Percentiles rank a stretch among this genome's conserved stretches.
phyloP scores from a whole-genome alignment of 2,797 vertebrate species.

The Pogonophryne albipinna region DNA sequence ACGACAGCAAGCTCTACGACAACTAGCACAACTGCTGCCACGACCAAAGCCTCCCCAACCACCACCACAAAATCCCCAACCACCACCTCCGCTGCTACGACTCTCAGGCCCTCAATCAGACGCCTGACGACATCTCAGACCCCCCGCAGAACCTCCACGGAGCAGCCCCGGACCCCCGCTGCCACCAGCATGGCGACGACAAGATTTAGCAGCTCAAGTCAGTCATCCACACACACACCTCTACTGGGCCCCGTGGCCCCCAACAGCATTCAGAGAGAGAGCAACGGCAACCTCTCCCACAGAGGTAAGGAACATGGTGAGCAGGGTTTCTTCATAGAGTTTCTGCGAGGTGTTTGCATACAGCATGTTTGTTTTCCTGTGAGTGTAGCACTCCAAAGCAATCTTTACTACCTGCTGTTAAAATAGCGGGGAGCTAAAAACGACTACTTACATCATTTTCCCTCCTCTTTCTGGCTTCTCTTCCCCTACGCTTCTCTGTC shows the following conservation, averaged over 20 bases:
- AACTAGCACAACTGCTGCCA: conserved; percentile 18
- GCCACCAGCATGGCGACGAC: conserved; percentile 56
- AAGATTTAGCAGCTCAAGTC: conserved; percentile 54
- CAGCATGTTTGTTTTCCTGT: conserved; percentile 18
- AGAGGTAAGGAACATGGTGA: conserved; percentile 87
- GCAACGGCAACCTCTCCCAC: conserved; percentile 91
- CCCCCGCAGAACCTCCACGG: conserved; percentile 71
- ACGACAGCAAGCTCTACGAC: conserved; percentile 37
- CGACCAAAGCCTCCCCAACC: conserved; percentile 19
- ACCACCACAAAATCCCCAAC: conserved; percentile 40
- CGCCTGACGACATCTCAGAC: conserved; percentile 48
- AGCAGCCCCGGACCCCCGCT: conserved; percentile 44
- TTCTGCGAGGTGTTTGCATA: conserved; percentile 24
- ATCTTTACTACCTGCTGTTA: conserved; percentile 35
- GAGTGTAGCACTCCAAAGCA: conserved; percentile 9
- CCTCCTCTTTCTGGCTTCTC: conserved; percentile 24
- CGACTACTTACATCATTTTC: conserved; percentile 47
- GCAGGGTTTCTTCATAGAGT: not conserved
- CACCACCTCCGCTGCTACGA: conserved; percentile 37
- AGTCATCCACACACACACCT: conserved; percentile 67
- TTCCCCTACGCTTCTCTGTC: conserved; percentile 35
- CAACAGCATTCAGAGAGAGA: conserved; percentile 86
- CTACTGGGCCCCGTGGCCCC: conserved; percentile 64
- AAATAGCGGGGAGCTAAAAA: conserved; percentile 60
- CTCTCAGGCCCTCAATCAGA: conserved; percentile 53